These are phyloP conservation scores for Acrossocheilus wenchowensis DNA, from an alignment of 2,797 vertebrate genomes.

Conservation along the genomic window DNA sequence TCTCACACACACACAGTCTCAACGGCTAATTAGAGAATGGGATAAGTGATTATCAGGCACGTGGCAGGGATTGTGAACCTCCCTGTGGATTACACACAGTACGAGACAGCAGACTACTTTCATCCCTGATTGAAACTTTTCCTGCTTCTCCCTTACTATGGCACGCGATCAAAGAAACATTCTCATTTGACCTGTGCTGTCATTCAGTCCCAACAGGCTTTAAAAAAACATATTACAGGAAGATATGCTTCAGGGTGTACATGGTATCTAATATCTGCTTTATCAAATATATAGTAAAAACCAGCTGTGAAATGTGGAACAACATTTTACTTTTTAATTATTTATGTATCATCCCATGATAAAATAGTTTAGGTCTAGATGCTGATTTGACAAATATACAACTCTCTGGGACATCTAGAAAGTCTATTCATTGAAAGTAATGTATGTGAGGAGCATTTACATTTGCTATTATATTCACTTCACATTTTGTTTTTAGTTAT, in stretches of 20 bases:
- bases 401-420: neutral
- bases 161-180: neutral
- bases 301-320: neutral
- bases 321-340: neutral
- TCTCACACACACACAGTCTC: conserved; percentile 57
- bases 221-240: neutral
- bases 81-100: conserved; percentile 71
- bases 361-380: neutral
- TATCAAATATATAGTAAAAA: neutral
- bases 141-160: conserved; percentile 4
- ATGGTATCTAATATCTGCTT: neutral
- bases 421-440: neutral
- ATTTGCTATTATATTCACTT: neutral
- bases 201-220: no score
- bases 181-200: neutral
- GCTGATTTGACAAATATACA: neutral
- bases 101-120: conserved; percentile 21
- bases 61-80: conserved; percentile 73
- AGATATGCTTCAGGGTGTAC: neutral
- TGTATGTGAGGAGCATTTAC: neutral
- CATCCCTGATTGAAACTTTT: conserved; percentile 30
- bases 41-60: conserved; percentile 78
- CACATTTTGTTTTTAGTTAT: neutral
- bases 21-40: conserved; percentile 71
- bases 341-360: neutral